A percentile compares a stretch with the other conserved stretches of the same genome.
Evolutionary conservation across 37 sponge, comb jelly and placozoan species (phyloP).

Genomic region (Spongilla lacustris): DNA sequence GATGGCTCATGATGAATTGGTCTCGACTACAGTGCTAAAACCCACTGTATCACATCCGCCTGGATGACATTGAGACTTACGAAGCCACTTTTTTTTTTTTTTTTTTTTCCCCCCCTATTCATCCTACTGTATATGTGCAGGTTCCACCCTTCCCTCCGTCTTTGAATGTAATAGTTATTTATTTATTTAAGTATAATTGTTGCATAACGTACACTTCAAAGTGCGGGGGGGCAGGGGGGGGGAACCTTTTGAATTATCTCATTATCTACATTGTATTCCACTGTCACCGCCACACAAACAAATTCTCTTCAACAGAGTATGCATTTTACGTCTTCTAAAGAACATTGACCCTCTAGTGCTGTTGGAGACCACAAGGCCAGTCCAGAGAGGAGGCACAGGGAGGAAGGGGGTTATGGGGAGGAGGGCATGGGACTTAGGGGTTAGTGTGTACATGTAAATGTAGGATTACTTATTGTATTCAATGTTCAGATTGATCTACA

Average conservation of each 20-base stretch:
- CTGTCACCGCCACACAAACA: neutral
- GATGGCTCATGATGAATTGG: neutral
- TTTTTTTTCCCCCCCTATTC: neutral
- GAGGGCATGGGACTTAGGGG: neutral
- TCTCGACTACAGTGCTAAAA: neutral
- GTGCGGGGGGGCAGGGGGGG: too few relatives aligned
- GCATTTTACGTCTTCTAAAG: neutral
- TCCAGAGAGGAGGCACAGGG: neutral
- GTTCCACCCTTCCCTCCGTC: neutral
- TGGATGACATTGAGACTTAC: neutral
- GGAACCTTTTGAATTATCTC: too few relatives aligned
- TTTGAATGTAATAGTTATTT: too few relatives aligned
- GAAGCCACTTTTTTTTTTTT: neutral
- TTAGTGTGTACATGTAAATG: neutral
- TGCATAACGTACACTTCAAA: too few relatives aligned
- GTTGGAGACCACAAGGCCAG: neutral
- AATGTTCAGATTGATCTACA: conserved; percentile 3
- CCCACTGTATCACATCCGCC: neutral
- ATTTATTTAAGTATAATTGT: too few relatives aligned
- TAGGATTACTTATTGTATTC: too few relatives aligned
- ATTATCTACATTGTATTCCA: too few relatives aligned
- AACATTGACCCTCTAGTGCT: neutral
- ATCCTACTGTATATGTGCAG: neutral
- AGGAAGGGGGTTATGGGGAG: neutral
- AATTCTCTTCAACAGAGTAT: neutral